Evolutionary conservation across 2,113 vertebrate species (phyloP).

Genomic region (Chlamydotis undulata): DNA sequence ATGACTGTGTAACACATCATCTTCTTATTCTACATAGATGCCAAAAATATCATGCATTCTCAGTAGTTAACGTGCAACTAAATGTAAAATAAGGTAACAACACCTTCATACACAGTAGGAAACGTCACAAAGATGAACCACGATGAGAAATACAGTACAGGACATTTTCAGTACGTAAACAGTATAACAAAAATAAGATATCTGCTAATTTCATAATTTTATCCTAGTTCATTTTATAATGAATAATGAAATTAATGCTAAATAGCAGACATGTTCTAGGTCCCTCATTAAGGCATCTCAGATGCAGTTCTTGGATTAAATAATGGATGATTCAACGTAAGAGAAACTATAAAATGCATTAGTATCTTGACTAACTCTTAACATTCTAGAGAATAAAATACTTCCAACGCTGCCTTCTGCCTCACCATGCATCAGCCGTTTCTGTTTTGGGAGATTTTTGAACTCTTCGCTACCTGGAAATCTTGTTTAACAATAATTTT

Average conservation of each 20-base stretch:
- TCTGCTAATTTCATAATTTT: not conserved
- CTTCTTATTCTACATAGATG: not conserved
- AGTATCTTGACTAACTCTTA: not conserved
- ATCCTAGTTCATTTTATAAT: not conserved
- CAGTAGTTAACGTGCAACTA: not conserved
- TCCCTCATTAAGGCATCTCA: not conserved
- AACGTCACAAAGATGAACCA: not conserved
- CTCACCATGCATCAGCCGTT: not conserved
- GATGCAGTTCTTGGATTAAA: not conserved
- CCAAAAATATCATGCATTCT: not conserved
- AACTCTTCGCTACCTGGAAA: not conserved
- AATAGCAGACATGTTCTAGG: not conserved
- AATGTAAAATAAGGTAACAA: not conserved
- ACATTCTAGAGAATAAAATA: not conserved
- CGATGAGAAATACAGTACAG: not conserved
- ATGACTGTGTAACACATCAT: fast-evolving
- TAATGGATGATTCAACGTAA: not conserved
- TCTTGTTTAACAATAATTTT: not conserved
- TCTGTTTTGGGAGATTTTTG: not conserved
- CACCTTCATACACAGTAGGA: not conserved
- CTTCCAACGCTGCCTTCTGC: not conserved
- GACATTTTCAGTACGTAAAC: not conserved
- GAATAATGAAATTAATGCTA: not conserved
- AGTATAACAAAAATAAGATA: not conserved
- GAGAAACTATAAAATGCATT: not conserved